A percentile compares a stretch with the other conserved stretches of the same genome.
Evolutionary conservation across 2,888 invertebrate genomes (phyloP).

Genomic region (Drosophila suboccidentalis): DNA sequence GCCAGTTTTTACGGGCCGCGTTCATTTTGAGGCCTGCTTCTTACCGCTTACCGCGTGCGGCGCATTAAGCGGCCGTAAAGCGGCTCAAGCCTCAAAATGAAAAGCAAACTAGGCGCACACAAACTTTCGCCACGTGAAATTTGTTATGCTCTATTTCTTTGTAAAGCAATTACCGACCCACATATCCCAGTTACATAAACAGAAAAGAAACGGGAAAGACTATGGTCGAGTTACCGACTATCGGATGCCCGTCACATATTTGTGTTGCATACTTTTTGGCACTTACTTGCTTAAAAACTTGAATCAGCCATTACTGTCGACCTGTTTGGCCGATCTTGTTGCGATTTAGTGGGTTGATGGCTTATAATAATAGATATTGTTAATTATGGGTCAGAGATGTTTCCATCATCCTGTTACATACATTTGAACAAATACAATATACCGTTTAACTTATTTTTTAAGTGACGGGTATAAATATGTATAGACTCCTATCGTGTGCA

Average conservation of each 20-base stretch:
- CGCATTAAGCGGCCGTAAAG: slow-evolving; percentile 17
- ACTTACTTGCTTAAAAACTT: no score
- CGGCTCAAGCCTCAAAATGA: slow-evolving; percentile 40
- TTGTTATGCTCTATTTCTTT: slow-evolving; percentile 78
- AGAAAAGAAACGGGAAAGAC: slow-evolving; percentile 9
- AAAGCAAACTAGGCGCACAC: slow-evolving; percentile 45
- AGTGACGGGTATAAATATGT: neutral
- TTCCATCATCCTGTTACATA: no score
- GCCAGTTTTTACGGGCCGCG: slow-evolving; percentile 33
- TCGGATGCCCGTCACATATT: no score
- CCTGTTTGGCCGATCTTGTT: no score
- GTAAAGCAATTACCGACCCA: slow-evolving; percentile 78
- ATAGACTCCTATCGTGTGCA: slow-evolving; percentile 1
- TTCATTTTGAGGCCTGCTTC: slow-evolving; percentile 30
- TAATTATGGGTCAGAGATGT: no score
- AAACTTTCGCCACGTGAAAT: slow-evolving; percentile 74
- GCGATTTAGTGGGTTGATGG: no score
- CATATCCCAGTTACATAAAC: slow-evolving; percentile 51
- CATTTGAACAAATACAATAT: no score
- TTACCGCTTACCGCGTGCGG: slow-evolving; percentile 18
- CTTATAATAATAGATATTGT: no score
- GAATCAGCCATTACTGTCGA: no score
- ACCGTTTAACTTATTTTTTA: neutral
- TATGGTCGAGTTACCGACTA: no score
- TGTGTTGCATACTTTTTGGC: no score